Evolutionary conservation across 2,113 vertebrate species (phyloP).

Genomic region (Hemiprocne comata): DNA sequence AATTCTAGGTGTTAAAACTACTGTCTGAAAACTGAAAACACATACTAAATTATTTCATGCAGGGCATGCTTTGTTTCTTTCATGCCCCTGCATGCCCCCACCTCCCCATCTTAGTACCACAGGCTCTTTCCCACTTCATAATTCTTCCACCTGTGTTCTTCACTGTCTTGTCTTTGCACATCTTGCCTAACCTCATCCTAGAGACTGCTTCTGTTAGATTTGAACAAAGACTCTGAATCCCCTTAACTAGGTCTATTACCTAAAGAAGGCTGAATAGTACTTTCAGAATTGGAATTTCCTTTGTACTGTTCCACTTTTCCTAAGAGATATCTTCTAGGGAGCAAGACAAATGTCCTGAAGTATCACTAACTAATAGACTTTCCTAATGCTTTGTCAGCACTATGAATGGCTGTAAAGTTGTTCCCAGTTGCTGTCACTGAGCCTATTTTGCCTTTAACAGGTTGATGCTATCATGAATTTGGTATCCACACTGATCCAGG

Average conservation of each 20-base stretch:
- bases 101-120: not conserved
- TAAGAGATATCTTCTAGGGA: not conserved
- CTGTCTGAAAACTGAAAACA: not conserved
- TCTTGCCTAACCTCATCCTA: not conserved
- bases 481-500: conserved; percentile 94
- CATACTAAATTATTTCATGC: not conserved
- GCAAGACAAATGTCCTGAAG: not conserved
- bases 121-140: not conserved
- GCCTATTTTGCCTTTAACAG: conserved; percentile 57
- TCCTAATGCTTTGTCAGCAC: not conserved
- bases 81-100: not conserved
- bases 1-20: not conserved
- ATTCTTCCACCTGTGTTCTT: not conserved
- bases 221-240: not conserved
- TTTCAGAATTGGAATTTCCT: not conserved
- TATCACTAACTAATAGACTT: not conserved
- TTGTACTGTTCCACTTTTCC: not conserved
- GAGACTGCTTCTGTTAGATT: not conserved
- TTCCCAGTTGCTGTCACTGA: not conserved
- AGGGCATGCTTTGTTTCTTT: not conserved
- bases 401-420: not conserved
- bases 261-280: not conserved
- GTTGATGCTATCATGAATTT: conserved; percentile 96
- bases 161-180: not conserved
- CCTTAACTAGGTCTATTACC: not conserved